phyloP scores from a whole-genome alignment of 1,140 invertebrate species.

The Tetraneura akinire region DNA sequence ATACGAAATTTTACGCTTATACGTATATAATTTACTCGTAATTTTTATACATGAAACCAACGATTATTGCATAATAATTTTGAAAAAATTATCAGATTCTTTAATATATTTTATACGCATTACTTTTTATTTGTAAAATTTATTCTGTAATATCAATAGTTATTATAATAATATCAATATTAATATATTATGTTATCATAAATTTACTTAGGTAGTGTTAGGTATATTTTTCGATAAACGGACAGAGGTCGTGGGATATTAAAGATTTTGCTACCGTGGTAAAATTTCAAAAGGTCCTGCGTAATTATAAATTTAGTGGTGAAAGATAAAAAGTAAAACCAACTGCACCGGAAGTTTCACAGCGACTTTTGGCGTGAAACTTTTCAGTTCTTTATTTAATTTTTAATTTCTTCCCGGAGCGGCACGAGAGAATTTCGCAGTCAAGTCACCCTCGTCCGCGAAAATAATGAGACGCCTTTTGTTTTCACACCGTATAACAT shows the following conservation, averaged over 20 bases:
- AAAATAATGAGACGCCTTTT: conserved; percentile 13
- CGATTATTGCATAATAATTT: too few relatives aligned
- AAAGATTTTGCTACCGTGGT: background rate
- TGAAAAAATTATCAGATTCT: too few relatives aligned
- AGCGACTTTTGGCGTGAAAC: conserved; percentile 9
- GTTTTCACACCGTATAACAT: background rate
- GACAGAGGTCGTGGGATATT: background rate
- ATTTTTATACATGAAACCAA: too few relatives aligned
- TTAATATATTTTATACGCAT: too few relatives aligned
- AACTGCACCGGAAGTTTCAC: background rate
- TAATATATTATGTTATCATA: too few relatives aligned
- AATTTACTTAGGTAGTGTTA: too few relatives aligned
- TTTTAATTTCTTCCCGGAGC: conserved; percentile 21
- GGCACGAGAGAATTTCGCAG: background rate
- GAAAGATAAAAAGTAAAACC: conserved; percentile 25
- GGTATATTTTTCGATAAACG: background rate
- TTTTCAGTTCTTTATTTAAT: conserved; percentile 23
- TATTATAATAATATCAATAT: too few relatives aligned
- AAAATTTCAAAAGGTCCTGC: background rate
- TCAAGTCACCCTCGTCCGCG: background rate
- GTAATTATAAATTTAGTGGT: conserved; percentile 9
- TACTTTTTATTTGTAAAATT: too few relatives aligned
- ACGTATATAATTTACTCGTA: too few relatives aligned
- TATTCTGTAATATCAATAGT: too few relatives aligned
- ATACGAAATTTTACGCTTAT: too few relatives aligned